A percentile compares a stretch with the other conserved stretches of the same genome.
Conservation (phyloP, 2,113 vertebrate genomes). For the Rattus norvegicus region DNA sequence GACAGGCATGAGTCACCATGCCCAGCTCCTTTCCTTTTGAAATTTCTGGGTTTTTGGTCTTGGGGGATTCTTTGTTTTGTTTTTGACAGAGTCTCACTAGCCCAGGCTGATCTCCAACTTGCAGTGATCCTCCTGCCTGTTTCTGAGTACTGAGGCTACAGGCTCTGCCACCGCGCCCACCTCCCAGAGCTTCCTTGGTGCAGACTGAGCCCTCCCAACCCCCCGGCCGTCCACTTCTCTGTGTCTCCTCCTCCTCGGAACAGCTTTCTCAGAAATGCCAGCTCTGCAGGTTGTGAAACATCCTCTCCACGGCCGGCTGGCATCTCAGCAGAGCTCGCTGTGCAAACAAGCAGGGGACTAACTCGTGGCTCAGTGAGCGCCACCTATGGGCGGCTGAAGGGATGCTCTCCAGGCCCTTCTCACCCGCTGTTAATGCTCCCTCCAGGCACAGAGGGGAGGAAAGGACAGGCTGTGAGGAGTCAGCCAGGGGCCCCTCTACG, state of each 20-base stretch:
- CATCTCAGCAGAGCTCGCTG: background rate
- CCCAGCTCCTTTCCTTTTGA: background rate
- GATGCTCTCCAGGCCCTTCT: background rate
- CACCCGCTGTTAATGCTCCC: background rate
- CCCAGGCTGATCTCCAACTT: background rate
- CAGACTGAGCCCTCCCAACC: background rate
- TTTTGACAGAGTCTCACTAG: background rate
- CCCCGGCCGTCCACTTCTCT: background rate
- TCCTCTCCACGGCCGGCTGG: background rate
- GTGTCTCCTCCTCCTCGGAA: background rate
- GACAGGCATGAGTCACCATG: background rate
- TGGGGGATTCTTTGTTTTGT: background rate
- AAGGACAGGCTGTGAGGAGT: background rate
- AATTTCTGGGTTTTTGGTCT: background rate
- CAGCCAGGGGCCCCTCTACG: background rate
- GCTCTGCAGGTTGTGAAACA: background rate
- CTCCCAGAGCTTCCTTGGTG: background rate
- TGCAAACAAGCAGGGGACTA: background rate
- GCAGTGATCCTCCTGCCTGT: background rate
- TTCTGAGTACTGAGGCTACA: background rate
- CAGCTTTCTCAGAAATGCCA: conserved; percentile 36
- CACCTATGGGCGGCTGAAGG: background rate
- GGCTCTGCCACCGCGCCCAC: background rate
- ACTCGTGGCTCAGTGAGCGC: background rate
- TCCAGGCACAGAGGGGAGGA: background rate